A percentile compares a stretch with the other conserved stretches of the same genome.
Evolutionary conservation across 2,797 vertebrate species (phyloP).

Genomic region (Thripadectes ignobilis): DNA sequence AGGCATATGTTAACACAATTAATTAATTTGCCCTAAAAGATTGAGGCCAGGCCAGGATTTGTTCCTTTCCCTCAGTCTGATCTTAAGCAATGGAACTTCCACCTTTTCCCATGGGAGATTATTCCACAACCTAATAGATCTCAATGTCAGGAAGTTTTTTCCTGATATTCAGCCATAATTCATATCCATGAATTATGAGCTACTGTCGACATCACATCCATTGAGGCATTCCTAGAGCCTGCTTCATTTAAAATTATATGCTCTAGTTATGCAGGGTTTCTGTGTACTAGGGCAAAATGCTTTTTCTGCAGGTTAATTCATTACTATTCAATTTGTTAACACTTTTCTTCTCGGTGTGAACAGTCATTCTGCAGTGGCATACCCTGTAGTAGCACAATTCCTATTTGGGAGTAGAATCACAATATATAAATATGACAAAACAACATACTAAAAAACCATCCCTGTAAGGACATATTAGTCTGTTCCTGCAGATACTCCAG

Average conservation of each 20-base stretch:
- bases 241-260: conserved; percentile 71
- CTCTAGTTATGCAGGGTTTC: conserved; percentile 69
- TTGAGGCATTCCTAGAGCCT: conserved; percentile 60
- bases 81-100: conserved; percentile 40
- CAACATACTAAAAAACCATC: conserved; percentile 24
- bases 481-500: conserved; percentile 16
- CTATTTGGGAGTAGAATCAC: conserved; percentile 34
- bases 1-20: neutral
- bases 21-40: conserved; percentile 9
- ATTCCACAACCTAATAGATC: conserved; percentile 62
- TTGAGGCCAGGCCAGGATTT: neutral
- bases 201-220: conserved; percentile 66
- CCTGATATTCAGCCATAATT: conserved; percentile 69
- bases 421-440: conserved; percentile 56
- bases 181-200: conserved; percentile 70
- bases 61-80: neutral
- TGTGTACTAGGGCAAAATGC: conserved; percentile 64
- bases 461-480: neutral
- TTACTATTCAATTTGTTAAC: conserved; percentile 69
- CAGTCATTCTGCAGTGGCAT: conserved; percentile 36
- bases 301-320: conserved; percentile 71
- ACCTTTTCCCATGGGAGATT: conserved; percentile 46
- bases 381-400: conserved; percentile 19
- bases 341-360: conserved; percentile 44
- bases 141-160: conserved; percentile 70